Base-by-base conservation (phyloP, 2,797 vertebrate species). In the Lagorchestes hirsutus region DNA sequence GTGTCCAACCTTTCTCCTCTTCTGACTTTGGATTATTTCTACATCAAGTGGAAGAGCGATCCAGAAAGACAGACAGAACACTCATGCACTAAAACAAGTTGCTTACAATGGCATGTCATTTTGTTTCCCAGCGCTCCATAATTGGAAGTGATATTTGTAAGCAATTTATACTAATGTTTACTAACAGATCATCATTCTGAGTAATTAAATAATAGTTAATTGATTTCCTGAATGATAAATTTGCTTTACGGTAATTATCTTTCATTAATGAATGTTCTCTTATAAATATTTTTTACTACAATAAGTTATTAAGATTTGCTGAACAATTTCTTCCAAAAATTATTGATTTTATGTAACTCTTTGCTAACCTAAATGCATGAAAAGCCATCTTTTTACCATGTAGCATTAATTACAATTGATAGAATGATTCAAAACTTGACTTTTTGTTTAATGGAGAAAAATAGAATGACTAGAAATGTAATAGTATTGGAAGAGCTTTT, bases 131-230 rank as follows among this genome's bases (percentile, higher is more conserved):
- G 96, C 92, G 91, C 97, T 90, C 92, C 92, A 95, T 96, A 96
- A 98, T 97, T 95, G 97, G 95, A 97, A 97, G 67, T 97, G 96
- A 94, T 98, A 97, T 97, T 98, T 98, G 93, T 98, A 97, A 98
- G 97, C 97, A 98, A 97, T 95, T 55, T 94, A 92, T 97, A 95
- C 67, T 67, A 98, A 93, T 98, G 98, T 98, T 98, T 98, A 96
- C 98, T 97, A 99, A 98, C 96, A 96, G 97, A 98, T 98, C 97
- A 98, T 98, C 98, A 98, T 99, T 98, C 98, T 98, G 98, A 97
- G 98, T 98, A 98, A 99, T 99, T 99, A 99, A 98, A 98, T 98
- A 98, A 98, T 98, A 98, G 98, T 99, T 99, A 99, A 98, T 98
- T 98, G 46, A 92, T 98, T 98, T 98, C 98, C 98, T 0, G 96